phyloP scores from a whole-genome alignment of 2,888 invertebrate species.

The Cyaniris semiargus region DNA sequence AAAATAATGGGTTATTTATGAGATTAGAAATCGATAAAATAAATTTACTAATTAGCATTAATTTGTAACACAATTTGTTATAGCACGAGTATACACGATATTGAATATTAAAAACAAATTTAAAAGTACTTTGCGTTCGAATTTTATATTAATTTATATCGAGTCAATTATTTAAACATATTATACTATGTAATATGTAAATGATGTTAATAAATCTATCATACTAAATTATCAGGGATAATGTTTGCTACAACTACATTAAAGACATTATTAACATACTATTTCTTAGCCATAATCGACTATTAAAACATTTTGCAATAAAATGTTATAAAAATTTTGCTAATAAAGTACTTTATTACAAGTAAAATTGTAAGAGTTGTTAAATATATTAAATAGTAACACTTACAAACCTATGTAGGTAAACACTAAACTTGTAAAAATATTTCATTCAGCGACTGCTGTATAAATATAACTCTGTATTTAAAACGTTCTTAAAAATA shows the following conservation, averaged over 20 bases:
- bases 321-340: not conserved
- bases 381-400: no score
- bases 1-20: not conserved
- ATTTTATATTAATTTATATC: not conserved
- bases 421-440: no score
- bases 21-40: not conserved
- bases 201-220: not conserved
- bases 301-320: not conserved
- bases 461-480: no score
- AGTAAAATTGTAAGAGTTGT: no score
- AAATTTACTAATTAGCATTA: not conserved
- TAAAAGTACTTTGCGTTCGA: not conserved
- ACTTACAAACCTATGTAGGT: no score
- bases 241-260: not conserved
- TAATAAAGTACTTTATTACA: no score
- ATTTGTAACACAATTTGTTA: not conserved
- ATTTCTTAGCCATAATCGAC: not conserved
- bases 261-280: not conserved
- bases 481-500: not conserved
- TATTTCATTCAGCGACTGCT: no score
- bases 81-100: not conserved
- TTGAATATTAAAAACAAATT: not conserved
- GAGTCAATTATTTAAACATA: not conserved
- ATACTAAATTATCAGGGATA: not conserved
- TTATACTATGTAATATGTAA: not conserved